phyloP scores from a whole-genome alignment of 2,888 invertebrate genomes.

The Hedychridium roseum region DNA sequence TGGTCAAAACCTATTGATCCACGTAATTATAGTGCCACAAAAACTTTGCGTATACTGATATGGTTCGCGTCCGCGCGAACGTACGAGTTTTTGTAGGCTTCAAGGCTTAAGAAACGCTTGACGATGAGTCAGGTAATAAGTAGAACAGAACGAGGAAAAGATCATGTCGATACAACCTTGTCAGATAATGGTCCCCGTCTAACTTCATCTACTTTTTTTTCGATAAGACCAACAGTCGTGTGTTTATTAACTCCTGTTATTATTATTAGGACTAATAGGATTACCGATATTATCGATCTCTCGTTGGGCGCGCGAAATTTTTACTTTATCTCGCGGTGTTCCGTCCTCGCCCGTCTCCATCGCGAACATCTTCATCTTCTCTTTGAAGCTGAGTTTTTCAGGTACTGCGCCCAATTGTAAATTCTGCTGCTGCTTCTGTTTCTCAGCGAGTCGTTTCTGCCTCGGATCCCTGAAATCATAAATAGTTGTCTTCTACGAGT shows the following conservation, averaged over 20 bases:
- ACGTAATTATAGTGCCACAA: background rate
- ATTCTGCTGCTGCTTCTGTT: slow-evolving; percentile 71
- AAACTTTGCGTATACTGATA: background rate
- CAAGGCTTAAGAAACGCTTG: too few relatives aligned
- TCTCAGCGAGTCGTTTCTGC: slow-evolving; percentile 84
- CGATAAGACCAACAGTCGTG: background rate
- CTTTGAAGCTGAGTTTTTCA: slow-evolving; percentile 95
- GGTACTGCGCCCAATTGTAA: slow-evolving; percentile 76
- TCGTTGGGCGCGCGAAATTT: slow-evolving; percentile 93
- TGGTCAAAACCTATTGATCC: background rate
- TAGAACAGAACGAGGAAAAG: background rate
- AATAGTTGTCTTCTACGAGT: too few relatives aligned
- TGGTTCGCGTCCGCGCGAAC: too few relatives aligned
- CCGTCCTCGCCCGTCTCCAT: slow-evolving; percentile 93
- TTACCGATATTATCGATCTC: slow-evolving; percentile 81
- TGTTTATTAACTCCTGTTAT: too few relatives aligned
- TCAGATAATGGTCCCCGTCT: background rate
- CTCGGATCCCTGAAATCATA: slow-evolving; percentile 80
- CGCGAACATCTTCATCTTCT: slow-evolving; percentile 99
- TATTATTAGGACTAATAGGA: slow-evolving; percentile 58
- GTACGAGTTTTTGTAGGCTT: too few relatives aligned
- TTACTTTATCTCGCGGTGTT: slow-evolving; percentile 94
- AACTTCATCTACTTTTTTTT: background rate
- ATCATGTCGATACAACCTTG: background rate
- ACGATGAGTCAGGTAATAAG: background rate